Conservation (phyloP, 2,113 vertebrate species). For the Bolborhynchus lineola region DNA sequence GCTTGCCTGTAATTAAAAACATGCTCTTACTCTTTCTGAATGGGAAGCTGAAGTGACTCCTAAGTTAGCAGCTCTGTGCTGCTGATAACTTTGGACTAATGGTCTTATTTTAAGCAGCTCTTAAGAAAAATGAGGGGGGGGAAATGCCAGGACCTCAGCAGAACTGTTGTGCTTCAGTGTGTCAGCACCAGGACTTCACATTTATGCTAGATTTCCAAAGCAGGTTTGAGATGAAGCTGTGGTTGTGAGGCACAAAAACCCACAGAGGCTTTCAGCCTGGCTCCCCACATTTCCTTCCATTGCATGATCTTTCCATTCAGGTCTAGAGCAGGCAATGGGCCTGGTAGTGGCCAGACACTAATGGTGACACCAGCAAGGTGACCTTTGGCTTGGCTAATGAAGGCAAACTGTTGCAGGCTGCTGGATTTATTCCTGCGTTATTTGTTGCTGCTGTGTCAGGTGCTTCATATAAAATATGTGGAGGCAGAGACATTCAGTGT, state of each 20-base stretch:
- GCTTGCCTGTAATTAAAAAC: background rate
- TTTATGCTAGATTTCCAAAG: background rate
- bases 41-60: background rate
- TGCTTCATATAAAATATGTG: background rate
- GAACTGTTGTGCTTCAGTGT: conserved; percentile 7
- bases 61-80: background rate
- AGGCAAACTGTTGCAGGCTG: background rate
- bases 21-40: background rate
- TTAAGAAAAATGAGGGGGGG: background rate
- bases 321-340: background rate
- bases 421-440: conserved; percentile 8
- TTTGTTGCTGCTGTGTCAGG: conserved; percentile 49
- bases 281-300: background rate
- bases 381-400: conserved; percentile 37
- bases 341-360: background rate
- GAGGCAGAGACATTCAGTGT: background rate
- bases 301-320: background rate
- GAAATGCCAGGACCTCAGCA: background rate
- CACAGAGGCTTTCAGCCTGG: background rate
- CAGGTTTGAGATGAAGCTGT: background rate
- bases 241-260: background rate
- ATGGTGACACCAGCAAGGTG: background rate
- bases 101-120: conserved; percentile 67
- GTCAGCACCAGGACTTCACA: background rate
- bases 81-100: conserved; percentile 49